Conservation (phyloP, 2,113 vertebrate species). For the Lampris megalopsis region DNA sequence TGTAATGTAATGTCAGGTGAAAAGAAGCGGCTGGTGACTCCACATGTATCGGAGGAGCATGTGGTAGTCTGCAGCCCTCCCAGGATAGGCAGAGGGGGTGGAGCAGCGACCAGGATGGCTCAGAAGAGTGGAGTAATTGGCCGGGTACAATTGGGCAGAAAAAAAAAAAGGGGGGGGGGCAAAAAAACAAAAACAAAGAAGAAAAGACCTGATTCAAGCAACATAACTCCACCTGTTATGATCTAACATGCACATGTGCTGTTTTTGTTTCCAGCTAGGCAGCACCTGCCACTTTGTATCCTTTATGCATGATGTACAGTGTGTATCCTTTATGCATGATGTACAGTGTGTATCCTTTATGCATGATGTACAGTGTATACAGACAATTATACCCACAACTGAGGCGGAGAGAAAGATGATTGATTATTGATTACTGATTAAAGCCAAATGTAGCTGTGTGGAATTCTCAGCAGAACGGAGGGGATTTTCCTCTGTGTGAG, state of each 20-base stretch:
- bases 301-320: too few species aligned
- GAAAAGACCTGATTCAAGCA: slow-evolving; percentile 31
- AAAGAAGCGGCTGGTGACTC: too few species aligned
- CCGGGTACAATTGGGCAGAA: too few species aligned
- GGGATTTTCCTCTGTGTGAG: slow-evolving; percentile 14
- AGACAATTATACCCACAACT: slow-evolving; percentile 16
- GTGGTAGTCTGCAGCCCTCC: too few species aligned
- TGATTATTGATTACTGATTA: slow-evolving; percentile 2
- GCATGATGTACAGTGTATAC: neutral
- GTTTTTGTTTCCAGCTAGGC: slow-evolving; percentile 14
- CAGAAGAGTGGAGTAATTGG: too few species aligned
- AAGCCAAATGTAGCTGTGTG: slow-evolving; percentile 26
- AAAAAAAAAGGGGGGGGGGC: too few species aligned
- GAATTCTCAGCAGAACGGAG: slow-evolving; percentile 4
- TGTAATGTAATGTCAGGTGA: too few species aligned
- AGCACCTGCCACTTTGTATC: slow-evolving; percentile 14
- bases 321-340: too few species aligned
- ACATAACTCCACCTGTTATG: neutral
- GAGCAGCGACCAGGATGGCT: too few species aligned
- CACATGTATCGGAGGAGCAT: too few species aligned
- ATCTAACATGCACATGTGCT: slow-evolving; percentile 14
- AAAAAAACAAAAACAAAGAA: neutral
- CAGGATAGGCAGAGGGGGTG: too few species aligned
- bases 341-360: neutral
- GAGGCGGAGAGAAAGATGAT: neutral